Conservation (phyloP, 2,113 vertebrate species). For the Cryptotis parvus region DNA sequence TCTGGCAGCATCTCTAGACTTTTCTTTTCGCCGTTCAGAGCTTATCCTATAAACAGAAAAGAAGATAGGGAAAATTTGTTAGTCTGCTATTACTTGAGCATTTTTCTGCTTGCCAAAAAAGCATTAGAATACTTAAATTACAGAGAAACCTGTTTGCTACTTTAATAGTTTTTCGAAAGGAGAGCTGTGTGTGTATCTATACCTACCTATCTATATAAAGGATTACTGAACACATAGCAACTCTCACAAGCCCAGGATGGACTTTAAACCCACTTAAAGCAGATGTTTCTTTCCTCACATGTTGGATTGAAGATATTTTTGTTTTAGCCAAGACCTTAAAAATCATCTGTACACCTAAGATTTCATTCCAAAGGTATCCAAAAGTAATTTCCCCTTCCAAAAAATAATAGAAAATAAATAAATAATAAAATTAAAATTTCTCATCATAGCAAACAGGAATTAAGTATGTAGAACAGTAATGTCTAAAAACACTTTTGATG, state of each 20-base stretch:
- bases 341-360: not conserved
- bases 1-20: constrained; percentile 96
- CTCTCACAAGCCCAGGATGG: too few species aligned
- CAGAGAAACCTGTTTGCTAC: not conserved
- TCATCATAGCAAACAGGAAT: constrained; percentile 36
- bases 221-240: too few species aligned
- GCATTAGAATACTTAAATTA: constrained; percentile 43
- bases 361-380: constrained; percentile 16
- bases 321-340: constrained; percentile 49
- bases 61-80: not conserved
- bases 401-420: too few species aligned
- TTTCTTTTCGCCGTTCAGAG: constrained; percentile 97
- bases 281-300: constrained; percentile 18
- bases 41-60: constrained; percentile 90
- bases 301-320: constrained; percentile 21
- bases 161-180: too few species aligned
- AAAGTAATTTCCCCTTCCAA: not conserved
- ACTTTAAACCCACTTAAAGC: not conserved
- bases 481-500: constrained; percentile 5
- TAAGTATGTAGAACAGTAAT: not conserved
- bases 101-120: constrained; percentile 41
- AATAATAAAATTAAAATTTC: not conserved
- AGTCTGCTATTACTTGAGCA: constrained; percentile 53
- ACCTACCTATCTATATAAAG: too few species aligned
- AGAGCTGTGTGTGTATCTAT: too few species aligned